Evolutionary conservation across 2,888 invertebrate species (phyloP), one percentile per base, ranked within the genome.

Genomic region (Antheraea yamamai): DNA sequence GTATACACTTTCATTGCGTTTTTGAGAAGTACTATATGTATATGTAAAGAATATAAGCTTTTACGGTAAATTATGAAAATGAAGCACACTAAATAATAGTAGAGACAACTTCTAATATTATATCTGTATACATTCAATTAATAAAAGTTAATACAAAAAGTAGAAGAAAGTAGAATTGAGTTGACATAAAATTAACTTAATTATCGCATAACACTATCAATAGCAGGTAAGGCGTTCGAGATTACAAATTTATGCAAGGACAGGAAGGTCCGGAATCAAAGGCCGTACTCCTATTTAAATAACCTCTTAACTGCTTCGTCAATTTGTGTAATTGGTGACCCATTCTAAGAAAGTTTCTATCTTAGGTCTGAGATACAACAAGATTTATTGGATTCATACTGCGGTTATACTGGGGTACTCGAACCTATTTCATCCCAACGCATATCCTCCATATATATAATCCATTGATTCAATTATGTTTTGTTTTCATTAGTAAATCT

Each of bases 281-380:
- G 68, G 51, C 73, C 66, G 68, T 70, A 74, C 55, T 76, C 71
- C 74, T 76, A 51, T 76, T 76, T 73, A 76, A 76, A 75, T 74
- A 76, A 75, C 75, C 82, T 76, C 78, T 81, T 82, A 80, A 82
- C 83, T 81, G 79, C 82, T 78, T 79, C 82, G 82, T 80, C 87
- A 84, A 89, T 88, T 88, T 89, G 86, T 85, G 87, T 88, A 89
- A 89, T 89, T 88, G 88, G 81, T 81, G 84, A 83, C 86, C 83
- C 83, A 84, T 83, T 82, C 78, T 80, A 83, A 87, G 85, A 87
- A 86, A 86, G 82, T 86, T 84, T 76, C 73, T 74, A 52, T 16
- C n/a, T 76, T 76, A 79, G 73, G 81, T n/a, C 47, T 73, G 79
- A n/a, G 75, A 52, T 64, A 79, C 81, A 84, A 18, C 74, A 73